A percentile compares a stretch with the other conserved stretches of the same genome.
Conservation (phyloP, 2,888 invertebrate genomes). For the Automeris io region DNA sequence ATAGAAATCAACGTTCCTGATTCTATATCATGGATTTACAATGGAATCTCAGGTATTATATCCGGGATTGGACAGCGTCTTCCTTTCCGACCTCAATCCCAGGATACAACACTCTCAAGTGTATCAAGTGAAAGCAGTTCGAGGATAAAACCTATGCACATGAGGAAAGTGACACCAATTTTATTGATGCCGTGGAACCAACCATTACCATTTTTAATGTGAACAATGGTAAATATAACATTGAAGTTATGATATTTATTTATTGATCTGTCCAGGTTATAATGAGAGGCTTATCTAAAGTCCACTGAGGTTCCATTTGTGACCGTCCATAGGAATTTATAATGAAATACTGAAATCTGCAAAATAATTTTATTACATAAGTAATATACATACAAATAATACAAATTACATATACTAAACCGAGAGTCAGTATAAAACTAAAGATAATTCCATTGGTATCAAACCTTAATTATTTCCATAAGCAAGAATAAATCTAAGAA, state of each 20-base stretch:
- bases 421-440: background rate
- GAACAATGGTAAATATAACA: background rate
- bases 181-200: constrained; percentile 37
- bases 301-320: no score
- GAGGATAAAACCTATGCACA: constrained; percentile 29
- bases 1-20: constrained; percentile 81
- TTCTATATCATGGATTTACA: constrained; percentile 59
- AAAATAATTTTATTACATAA: constrained; percentile 1
- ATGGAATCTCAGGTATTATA: constrained; percentile 47
- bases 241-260: background rate
- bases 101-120: constrained; percentile 8
- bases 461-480: constrained; percentile 12
- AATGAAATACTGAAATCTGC: background rate
- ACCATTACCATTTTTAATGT: constrained; percentile 7
- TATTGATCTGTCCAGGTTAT: no score
- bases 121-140: constrained; percentile 20
- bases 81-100: constrained; percentile 34
- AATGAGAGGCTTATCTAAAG: no score
- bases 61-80: constrained; percentile 47
- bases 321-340: no score
- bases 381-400: background rate
- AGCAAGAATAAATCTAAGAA: constrained; percentile 54
- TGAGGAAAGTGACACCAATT: constrained; percentile 29
- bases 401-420: background rate
- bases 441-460: constrained; percentile 21